Evolutionary conservation across 2,797 vertebrate species (phyloP).

Genomic region (Microchirus variegatus): DNA sequence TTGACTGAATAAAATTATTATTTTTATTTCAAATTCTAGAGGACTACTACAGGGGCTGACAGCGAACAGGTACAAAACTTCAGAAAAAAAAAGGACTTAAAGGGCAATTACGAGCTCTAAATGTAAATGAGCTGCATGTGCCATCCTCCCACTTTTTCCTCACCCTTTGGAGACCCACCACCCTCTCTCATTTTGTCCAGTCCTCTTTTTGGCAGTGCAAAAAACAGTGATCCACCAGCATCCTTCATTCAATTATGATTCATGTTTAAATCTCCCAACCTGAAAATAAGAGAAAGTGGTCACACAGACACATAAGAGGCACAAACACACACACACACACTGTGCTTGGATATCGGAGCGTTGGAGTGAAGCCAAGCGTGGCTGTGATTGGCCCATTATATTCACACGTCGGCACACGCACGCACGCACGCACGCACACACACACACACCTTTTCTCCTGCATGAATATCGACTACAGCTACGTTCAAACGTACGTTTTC

Average conservation of each 20-base stretch:
- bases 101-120: constrained; percentile 77
- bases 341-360: constrained; percentile 51
- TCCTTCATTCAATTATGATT: constrained; percentile 62
- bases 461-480: constrained; percentile 26
- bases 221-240: neutral
- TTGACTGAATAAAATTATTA: constrained; percentile 77
- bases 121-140: constrained; percentile 72
- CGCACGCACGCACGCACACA: no score
- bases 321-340: constrained; percentile 37
- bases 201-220: constrained; percentile 27
- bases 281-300: constrained; percentile 51
- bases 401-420: constrained; percentile 55
- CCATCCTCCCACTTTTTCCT: constrained; percentile 44
- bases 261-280: constrained; percentile 60
- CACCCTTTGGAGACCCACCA: constrained; percentile 33
- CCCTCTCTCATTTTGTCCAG: constrained; percentile 24
- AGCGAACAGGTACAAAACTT: constrained; percentile 74
- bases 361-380: constrained; percentile 60
- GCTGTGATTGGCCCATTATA: constrained; percentile 36
- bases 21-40: constrained; percentile 71
- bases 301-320: no score
- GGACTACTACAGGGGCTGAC: constrained; percentile 53
- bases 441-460: constrained; percentile 26
- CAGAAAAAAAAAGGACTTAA: constrained; percentile 67
- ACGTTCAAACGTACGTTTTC: constrained; percentile 5